Conservation (phyloP, 2,888 invertebrate genomes). For the Halictus ligatus region DNA sequence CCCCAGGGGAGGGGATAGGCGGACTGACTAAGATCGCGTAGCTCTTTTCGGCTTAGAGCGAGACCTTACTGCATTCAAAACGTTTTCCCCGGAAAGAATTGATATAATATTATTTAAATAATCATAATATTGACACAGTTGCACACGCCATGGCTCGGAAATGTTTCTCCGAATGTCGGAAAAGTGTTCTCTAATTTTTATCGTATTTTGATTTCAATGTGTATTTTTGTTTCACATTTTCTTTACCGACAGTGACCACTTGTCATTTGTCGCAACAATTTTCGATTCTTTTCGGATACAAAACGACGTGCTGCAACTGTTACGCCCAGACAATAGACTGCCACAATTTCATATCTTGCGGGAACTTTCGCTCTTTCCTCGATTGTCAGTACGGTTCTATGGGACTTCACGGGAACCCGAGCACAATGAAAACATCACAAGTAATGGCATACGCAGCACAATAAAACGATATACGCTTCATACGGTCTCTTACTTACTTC, state of each 20-base stretch:
- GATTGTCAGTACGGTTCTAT: neutral
- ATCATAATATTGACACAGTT: neutral
- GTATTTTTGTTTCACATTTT: neutral
- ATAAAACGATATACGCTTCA: neutral
- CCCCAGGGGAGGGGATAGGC: too few species aligned
- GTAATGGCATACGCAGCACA: neutral
- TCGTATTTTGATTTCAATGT: too few species aligned
- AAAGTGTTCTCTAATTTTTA: neutral
- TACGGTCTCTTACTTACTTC: neutral
- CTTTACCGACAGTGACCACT: neutral
- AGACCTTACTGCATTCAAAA: too few species aligned
- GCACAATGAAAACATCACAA: conserved; percentile 2
- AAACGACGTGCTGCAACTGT: neutral
- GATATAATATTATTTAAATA: too few species aligned
- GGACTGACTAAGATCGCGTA: too few species aligned
- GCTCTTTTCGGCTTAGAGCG: too few species aligned
- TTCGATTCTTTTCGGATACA: neutral
- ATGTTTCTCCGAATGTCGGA: neutral
- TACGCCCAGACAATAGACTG: neutral
- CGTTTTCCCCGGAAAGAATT: too few species aligned
- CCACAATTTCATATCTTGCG: conserved; percentile 10
- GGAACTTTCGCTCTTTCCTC: conserved; percentile 3
- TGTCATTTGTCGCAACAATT: neutral
- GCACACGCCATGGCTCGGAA: neutral
- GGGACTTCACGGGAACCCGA: neutral